Percentiles rank a stretch among this genome's conserved stretches.
Evolutionary conservation across 1,140 invertebrate genomes (phyloP).

Genomic region (Physella acuta): DNA sequence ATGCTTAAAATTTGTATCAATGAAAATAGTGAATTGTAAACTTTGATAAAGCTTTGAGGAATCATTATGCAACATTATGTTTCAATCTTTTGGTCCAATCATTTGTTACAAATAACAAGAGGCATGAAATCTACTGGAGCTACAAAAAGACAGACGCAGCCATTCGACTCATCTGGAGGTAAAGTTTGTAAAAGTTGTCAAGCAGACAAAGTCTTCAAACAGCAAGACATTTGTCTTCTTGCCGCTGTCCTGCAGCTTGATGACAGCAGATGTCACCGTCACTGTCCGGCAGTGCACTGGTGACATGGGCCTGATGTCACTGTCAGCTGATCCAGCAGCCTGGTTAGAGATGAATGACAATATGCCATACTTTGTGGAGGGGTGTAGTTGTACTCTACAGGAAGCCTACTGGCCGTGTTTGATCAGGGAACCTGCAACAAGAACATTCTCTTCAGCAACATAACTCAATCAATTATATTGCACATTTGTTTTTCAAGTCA

Average conservation of each 20-base stretch:
- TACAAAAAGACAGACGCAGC: too few species aligned
- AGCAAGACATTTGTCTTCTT: neutral
- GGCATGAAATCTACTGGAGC: too few species aligned
- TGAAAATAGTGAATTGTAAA: too few species aligned
- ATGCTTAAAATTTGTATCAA: too few species aligned
- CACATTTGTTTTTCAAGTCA: too few species aligned
- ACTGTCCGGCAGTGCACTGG: conserved; percentile 20
- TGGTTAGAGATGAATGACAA: conserved; percentile 41
- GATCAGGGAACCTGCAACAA: conserved; percentile 33
- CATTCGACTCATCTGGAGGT: too few species aligned
- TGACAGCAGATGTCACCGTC: neutral
- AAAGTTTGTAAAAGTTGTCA: neutral
- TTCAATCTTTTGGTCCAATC: too few species aligned
- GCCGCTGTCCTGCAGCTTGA: conserved; percentile 18
- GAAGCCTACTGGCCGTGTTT: conserved; percentile 50
- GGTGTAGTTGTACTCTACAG: conserved; percentile 44
- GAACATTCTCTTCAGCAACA: neutral
- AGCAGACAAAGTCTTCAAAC: neutral
- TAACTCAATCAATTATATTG: neutral
- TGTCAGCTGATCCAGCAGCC: conserved; percentile 18
- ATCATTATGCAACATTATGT: too few species aligned
- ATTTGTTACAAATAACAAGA: too few species aligned
- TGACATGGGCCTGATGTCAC: neutral
- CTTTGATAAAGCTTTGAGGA: too few species aligned
- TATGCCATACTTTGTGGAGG: conserved; percentile 51